Conservation (phyloP, 1,140 invertebrate species). For the Stegodyphus dumicola region DNA sequence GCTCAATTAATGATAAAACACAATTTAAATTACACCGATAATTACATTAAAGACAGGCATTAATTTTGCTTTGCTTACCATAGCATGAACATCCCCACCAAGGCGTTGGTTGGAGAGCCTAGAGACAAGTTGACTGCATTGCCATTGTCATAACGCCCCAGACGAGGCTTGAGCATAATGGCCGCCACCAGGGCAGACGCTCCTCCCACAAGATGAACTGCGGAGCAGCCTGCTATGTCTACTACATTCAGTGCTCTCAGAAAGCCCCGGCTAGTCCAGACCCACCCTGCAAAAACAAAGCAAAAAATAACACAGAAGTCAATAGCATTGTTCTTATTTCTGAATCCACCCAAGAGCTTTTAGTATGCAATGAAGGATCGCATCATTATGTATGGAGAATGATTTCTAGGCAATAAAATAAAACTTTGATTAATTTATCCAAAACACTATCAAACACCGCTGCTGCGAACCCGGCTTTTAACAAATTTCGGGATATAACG, state of each 20-base stretch:
- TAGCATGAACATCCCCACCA: conserved; percentile 90
- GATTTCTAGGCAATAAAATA: too few species aligned
- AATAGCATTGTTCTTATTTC: neutral
- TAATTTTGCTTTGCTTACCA: conserved; percentile 72
- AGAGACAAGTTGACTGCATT: conserved; percentile 78
- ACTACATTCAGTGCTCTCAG: conserved; percentile 82
- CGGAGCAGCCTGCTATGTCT: conserved; percentile 81
- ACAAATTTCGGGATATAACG: too few species aligned
- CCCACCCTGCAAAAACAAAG: conserved; percentile 77
- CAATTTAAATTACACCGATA: too few species aligned
- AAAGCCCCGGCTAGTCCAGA: conserved; percentile 88
- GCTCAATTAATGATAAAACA: too few species aligned
- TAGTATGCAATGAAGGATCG: too few species aligned
- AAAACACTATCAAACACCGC: too few species aligned
- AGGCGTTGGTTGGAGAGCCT: conserved; percentile 88
- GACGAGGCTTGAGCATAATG: conserved; percentile 86
- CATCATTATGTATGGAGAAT: too few species aligned
- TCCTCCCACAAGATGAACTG: conserved; percentile 87
- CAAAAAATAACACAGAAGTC: neutral
- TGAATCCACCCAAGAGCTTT: neutral
- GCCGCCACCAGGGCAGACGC: conserved; percentile 84
- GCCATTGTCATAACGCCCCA: conserved; percentile 84
- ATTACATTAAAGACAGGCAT: neutral
- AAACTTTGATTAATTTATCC: too few species aligned
- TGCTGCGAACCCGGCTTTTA: too few species aligned